Conservation (phyloP, 1,140 invertebrate genomes). For the Calosoma granatense region DNA sequence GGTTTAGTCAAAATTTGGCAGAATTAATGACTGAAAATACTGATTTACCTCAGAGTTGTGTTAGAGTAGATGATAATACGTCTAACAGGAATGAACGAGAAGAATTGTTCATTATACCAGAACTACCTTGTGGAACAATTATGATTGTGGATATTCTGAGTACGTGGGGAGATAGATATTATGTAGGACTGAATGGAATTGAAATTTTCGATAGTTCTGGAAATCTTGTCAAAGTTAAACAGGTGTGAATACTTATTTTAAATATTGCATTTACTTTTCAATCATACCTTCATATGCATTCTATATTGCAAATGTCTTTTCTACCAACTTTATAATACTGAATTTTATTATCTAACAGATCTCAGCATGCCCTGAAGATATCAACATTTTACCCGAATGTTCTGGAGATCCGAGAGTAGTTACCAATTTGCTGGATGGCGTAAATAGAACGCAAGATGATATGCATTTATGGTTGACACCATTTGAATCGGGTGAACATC, state of each 20-base stretch:
- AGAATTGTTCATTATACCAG: constrained; percentile 46
- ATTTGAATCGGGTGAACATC: constrained; percentile 43
- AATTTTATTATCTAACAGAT: constrained; percentile 35
- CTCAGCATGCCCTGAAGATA: constrained; percentile 45
- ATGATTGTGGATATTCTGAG: constrained; percentile 58
- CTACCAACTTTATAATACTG: background rate
- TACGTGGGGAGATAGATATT: constrained; percentile 77
- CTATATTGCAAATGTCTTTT: too few relatives aligned
- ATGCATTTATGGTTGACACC: constrained; percentile 65
- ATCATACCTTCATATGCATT: constrained; percentile 10
- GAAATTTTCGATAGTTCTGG: constrained; percentile 63
- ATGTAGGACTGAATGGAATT: constrained; percentile 70
- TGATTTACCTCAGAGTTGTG: too few relatives aligned
- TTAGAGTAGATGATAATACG: too few relatives aligned
- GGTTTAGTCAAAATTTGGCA: background rate
- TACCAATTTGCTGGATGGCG: constrained; percentile 56
- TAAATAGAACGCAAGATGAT: constrained; percentile 64
- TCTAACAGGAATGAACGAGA: background rate
- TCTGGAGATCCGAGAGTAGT: constrained; percentile 48
- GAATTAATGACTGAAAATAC: too few relatives aligned
- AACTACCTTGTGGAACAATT: constrained; percentile 56
- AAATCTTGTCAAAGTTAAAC: constrained; percentile 41
- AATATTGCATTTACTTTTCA: constrained; percentile 15
- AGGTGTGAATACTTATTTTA: constrained; percentile 33
- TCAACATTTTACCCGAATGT: constrained; percentile 49